Evolutionary conservation across 2,797 vertebrate species (phyloP), one percentile per base, ranked within the genome.

Genomic region (Sciurus vulgaris): DNA sequence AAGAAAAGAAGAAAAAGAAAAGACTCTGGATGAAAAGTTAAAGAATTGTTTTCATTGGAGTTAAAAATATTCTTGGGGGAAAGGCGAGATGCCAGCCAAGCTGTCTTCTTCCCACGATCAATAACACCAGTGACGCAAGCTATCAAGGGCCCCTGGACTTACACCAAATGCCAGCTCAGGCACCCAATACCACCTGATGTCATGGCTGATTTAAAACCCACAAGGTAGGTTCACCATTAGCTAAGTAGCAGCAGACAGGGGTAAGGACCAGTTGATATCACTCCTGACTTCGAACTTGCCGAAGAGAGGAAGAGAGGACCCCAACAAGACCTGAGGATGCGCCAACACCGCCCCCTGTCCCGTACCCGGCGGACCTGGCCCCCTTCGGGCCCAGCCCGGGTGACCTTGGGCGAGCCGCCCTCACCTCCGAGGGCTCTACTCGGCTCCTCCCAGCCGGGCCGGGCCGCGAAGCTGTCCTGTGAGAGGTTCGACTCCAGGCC

Each of bases 121-220:
- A 97, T 98, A 97, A 92, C 87, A 86, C 88, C 91, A 96, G 96
- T 97, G 97, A 98, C 97, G 96, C 98, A 97, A 95, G 97, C 91
- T 12, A n/a, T 82, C 67, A 97, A 91, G 95, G 86, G 94, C 73
- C 96, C 96, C 73, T 90, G 82, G 95, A 81, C 70, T 97, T 95
- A 96, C 94, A 96, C 96, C 97, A 97, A 98, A 98, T 72, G 93
- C 93, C 24, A 84, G 96, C 84, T 95, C 76, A 7, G 56, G 93
- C 96, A 95, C 89, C 88, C 97, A 98, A 35, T 93, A 84, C 91
- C 95, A 97, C 67, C 86, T 98, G 97, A 97, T 96, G 95, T 96
- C 97, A 93, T 35, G 97, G 90, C 77, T 96, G 94, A 95, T 83
- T 96, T 89, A 90, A 96, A 97, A 92, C 82, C 90, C 97, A 92